phyloP scores from a whole-genome alignment of 2,113 vertebrate genomes.

The Orthonyx spaldingii region DNA sequence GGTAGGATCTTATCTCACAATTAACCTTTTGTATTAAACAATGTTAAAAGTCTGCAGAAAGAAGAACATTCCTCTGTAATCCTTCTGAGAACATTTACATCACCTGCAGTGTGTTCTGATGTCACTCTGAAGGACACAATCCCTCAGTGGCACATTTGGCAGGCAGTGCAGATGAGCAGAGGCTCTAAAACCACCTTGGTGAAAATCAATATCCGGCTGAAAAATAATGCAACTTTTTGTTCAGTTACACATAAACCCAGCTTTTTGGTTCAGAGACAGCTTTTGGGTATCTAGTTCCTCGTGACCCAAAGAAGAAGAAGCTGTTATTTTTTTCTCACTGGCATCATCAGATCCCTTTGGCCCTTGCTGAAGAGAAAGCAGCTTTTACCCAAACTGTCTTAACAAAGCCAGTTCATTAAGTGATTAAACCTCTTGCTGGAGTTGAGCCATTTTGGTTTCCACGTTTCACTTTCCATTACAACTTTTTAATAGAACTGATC shows the following conservation, averaged over 20 bases:
- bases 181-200: background rate
- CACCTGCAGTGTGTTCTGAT: background rate
- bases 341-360: background rate
- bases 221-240: background rate
- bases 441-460: no score
- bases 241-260: background rate
- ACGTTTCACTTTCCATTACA: no score
- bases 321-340: background rate
- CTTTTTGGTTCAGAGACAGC: background rate
- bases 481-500: no score
- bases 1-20: slow-evolving; percentile 31
- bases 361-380: background rate
- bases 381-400: no score
- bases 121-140: background rate
- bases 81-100: background rate
- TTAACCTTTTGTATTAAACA: slow-evolving; percentile 37
- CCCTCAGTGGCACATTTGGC: background rate
- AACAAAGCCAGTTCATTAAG: no score
- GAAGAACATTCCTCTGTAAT: background rate
- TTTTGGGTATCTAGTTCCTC: background rate
- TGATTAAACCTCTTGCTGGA: no score
- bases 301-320: background rate
- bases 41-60: background rate
- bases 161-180: background rate
- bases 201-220: background rate